Evolutionary conservation across 1,140 invertebrate genomes (phyloP).

Genomic region (Tetragonula clypearis): DNA sequence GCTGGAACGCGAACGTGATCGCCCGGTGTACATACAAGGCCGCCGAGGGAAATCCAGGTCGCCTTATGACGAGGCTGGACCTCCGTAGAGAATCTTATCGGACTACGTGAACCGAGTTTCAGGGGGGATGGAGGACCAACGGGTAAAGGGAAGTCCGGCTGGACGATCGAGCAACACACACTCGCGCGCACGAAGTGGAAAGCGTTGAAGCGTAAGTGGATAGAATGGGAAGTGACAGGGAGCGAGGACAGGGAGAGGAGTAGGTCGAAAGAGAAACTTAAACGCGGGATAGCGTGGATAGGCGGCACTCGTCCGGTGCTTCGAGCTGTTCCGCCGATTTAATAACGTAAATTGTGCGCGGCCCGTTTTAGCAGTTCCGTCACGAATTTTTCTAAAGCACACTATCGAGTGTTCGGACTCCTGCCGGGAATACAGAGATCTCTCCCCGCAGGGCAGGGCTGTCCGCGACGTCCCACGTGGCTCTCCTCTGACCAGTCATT

Average conservation of each 20-base stretch:
- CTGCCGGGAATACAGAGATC: conserved; percentile 79
- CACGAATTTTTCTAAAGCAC: conserved; percentile 81
- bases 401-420: conserved; percentile 80
- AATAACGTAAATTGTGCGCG: conserved; percentile 79
- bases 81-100: conserved; percentile 55
- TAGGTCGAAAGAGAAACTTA: conserved; percentile 58
- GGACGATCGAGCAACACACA: conserved; percentile 8
- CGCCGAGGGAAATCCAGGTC: conserved; percentile 55
- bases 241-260: neutral
- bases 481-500: conserved; percentile 6
- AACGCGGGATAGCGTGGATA: conserved; percentile 65
- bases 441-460: conserved; percentile 51
- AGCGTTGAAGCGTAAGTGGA: conserved; percentile 28
- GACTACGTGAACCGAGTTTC: conserved; percentile 28
- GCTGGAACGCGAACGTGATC: conserved; percentile 46
- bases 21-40: conserved; percentile 24
- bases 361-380: conserved; percentile 75
- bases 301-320: conserved; percentile 75
- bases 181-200: neutral
- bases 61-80: conserved; percentile 47
- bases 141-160: neutral
- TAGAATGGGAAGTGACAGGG: too few species aligned
- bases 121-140: neutral
- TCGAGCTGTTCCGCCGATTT: conserved; percentile 76
- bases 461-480: conserved; percentile 41